Evolutionary conservation across 1,140 invertebrate genomes (phyloP).

Genomic region (Ephestia elutella): DNA sequence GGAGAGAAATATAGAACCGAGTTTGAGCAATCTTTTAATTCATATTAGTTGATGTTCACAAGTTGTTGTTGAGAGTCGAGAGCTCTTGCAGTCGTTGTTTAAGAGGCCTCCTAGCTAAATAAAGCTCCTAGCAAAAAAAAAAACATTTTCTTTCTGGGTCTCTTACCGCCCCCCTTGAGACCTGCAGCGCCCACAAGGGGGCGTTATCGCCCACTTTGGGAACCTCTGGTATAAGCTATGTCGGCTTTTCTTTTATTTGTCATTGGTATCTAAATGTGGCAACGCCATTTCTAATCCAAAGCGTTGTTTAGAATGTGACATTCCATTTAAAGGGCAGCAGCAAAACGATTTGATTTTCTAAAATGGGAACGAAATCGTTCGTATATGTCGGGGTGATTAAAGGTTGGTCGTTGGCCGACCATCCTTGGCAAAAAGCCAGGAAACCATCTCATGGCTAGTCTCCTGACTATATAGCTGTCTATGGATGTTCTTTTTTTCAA

Average conservation of each 20-base stretch:
- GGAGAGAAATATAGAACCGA: no score
- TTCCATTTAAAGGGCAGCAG: slow-evolving; percentile 15
- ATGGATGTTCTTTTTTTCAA: slow-evolving; percentile 23
- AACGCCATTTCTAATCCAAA: background rate
- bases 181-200: no score
- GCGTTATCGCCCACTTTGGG: no score
- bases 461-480: slow-evolving; percentile 25
- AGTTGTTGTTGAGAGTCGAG: no score
- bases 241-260: background rate
- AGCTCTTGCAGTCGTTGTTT: no score
- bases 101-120: no score
- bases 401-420: slow-evolving; percentile 39
- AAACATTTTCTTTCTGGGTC: no score
- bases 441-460: slow-evolving; percentile 18
- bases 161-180: no score
- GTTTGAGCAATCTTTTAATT: no score
- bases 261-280: background rate
- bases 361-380: slow-evolving; percentile 29
- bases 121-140: no score
- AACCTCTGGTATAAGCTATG: no score
- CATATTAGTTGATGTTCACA: no score
- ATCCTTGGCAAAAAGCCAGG: slow-evolving; percentile 40
- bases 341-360: slow-evolving; percentile 26
- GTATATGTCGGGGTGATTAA: slow-evolving; percentile 28
- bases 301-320: background rate